phyloP scores from a whole-genome alignment of 1,140 invertebrate genomes.

The Bombus difficillimus region DNA sequence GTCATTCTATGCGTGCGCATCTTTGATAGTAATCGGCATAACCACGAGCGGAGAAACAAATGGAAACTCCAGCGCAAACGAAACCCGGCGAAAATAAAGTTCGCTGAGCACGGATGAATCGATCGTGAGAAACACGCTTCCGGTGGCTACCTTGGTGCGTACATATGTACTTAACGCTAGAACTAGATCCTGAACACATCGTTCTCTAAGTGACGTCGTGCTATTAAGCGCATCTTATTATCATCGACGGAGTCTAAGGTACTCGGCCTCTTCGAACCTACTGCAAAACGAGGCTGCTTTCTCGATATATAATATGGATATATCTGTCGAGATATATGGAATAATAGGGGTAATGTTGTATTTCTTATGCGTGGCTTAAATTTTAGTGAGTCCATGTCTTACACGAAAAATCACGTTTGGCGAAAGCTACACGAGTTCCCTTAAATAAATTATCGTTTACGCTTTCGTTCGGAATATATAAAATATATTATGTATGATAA shows the following conservation, averaged over 20 bases:
- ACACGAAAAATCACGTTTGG: constrained; percentile 29
- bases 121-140: constrained; percentile 31
- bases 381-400: not conserved
- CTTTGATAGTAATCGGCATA: not conserved
- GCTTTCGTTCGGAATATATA: constrained; percentile 25
- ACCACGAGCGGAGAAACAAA: not conserved
- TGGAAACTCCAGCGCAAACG: not conserved
- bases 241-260: constrained; percentile 58
- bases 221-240: constrained; percentile 65
- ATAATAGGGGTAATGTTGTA: not conserved
- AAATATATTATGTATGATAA: constrained; percentile 47
- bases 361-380: not conserved
- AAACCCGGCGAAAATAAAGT: not conserved
- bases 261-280: constrained; percentile 25
- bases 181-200: constrained; percentile 67
- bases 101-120: not conserved
- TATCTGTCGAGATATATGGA: not conserved
- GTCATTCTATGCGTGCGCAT: not conserved
- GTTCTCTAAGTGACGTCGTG: constrained; percentile 62
- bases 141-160: constrained; percentile 33
- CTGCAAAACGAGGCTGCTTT: constrained; percentile 9
- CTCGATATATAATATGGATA: constrained; percentile 3
- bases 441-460: constrained; percentile 1
- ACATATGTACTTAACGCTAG: constrained; percentile 64
- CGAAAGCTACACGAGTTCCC: constrained; percentile 21